Percentiles rank a stretch among this genome's conserved stretches.
phyloP scores from a whole-genome alignment of 2,113 vertebrate species.

The Pachyramphus minor region DNA sequence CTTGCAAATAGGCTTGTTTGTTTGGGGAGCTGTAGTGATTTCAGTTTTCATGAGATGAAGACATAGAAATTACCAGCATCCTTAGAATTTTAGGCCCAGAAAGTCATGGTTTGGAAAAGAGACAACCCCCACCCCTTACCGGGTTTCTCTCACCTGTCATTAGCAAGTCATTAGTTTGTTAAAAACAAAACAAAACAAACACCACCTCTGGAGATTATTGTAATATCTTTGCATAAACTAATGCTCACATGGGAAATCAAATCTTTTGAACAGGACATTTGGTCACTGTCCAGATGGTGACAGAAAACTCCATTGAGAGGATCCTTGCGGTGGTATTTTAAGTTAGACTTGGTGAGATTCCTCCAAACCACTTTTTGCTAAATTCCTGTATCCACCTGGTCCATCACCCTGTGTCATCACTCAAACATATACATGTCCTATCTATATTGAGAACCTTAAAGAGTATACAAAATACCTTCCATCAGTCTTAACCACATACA shows the following conservation, averaged over 20 bases:
- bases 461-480: background rate
- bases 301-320: background rate
- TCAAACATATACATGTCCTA: background rate
- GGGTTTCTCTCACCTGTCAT: background rate
- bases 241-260: background rate
- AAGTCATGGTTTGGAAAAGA: background rate
- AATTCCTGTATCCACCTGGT: background rate
- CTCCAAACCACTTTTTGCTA: background rate
- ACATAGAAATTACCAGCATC: background rate
- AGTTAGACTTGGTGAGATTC: background rate
- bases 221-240: background rate
- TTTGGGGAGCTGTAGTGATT: background rate
- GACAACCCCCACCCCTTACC: rapidly evolving
- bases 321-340: background rate
- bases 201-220: background rate
- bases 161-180: background rate
- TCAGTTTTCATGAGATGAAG: background rate
- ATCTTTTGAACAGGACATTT: background rate
- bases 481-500: background rate
- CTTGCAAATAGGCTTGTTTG: background rate
- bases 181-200: background rate
- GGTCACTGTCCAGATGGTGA: background rate
- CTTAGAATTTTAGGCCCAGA: background rate
- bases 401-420: background rate
- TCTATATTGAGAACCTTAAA: background rate